Evolutionary conservation across 1,140 invertebrate genomes (phyloP).

Genomic region (Agraylea sexmaculata): DNA sequence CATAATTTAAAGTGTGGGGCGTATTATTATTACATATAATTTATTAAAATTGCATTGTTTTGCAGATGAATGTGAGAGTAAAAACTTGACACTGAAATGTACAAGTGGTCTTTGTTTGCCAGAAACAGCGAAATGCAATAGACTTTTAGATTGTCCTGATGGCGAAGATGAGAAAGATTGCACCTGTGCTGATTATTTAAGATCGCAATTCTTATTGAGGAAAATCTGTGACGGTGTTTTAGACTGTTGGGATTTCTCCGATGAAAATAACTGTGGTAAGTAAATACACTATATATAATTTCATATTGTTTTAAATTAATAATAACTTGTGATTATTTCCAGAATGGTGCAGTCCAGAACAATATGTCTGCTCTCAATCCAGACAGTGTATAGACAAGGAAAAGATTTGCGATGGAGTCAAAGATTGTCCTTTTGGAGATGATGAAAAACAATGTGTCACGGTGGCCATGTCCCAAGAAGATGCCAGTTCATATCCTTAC

Average conservation of each 20-base stretch:
- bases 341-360: conserved; percentile 64
- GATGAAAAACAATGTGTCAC: conserved; percentile 67
- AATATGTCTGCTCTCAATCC: conserved; percentile 64
- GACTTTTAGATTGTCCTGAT: conserved; percentile 56
- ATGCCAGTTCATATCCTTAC: conserved; percentile 44
- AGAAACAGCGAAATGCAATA: conserved; percentile 56
- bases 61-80: conserved; percentile 36
- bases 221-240: conserved; percentile 73
- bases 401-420: conserved; percentile 59
- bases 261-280: conserved; percentile 67
- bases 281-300: conserved; percentile 9
- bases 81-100: conserved; percentile 43
- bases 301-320: conserved; percentile 2
- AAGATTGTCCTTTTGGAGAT: conserved; percentile 68
- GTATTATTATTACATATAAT: background rate
- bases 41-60: conserved; percentile 1
- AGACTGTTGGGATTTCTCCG: conserved; percentile 70
- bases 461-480: conserved; percentile 34
- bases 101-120: conserved; percentile 55
- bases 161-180: conserved; percentile 64
- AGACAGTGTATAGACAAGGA: conserved; percentile 52
- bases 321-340: conserved; percentile 14
- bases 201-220: conserved; percentile 50
- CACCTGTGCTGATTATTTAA: conserved; percentile 63
- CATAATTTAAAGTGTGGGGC: background rate